Conservation (phyloP, 2,797 vertebrate species). For the Sebastolobus altivelis region DNA sequence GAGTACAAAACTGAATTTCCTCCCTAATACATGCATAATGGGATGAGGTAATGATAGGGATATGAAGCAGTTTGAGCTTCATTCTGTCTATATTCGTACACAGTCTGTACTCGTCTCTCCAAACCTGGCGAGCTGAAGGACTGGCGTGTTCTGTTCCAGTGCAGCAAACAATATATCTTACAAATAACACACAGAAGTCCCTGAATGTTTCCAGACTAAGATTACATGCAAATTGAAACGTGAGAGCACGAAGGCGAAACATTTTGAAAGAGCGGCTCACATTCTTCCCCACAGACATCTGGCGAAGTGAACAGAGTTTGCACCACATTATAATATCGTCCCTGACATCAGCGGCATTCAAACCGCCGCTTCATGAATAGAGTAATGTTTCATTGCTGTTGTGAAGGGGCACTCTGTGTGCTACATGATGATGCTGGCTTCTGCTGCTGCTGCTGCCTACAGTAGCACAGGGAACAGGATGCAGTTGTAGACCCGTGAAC, state of each 20-base stretch:
- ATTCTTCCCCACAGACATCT: conserved; percentile 41
- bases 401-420: conserved; percentile 62
- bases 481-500: conserved; percentile 75
- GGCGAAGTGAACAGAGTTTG: conserved; percentile 50
- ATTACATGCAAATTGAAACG: conserved; percentile 22
- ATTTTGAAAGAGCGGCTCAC: conserved; percentile 20
- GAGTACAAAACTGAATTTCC: conserved; percentile 59
- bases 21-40: conserved; percentile 33
- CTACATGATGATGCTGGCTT: conserved; percentile 33
- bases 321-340: conserved; percentile 26
- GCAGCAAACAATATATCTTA: not conserved
- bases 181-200: conserved; percentile 1
- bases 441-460: conserved; percentile 46
- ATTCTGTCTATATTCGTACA: not conserved
- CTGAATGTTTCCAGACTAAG: not conserved
- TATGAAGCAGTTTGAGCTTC: conserved; percentile 38
- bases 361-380: conserved; percentile 46
- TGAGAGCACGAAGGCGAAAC: not conserved
- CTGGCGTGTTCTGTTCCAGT: not conserved
- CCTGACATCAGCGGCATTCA: conserved; percentile 53
- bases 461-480: conserved; percentile 58
- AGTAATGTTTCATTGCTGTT: conserved; percentile 53
- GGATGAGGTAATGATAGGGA: conserved; percentile 47
- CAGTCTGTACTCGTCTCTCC: not conserved
- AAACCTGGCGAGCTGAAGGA: not conserved